Conservation (phyloP, 2,888 invertebrate species). For the Harpalus rubripes region DNA sequence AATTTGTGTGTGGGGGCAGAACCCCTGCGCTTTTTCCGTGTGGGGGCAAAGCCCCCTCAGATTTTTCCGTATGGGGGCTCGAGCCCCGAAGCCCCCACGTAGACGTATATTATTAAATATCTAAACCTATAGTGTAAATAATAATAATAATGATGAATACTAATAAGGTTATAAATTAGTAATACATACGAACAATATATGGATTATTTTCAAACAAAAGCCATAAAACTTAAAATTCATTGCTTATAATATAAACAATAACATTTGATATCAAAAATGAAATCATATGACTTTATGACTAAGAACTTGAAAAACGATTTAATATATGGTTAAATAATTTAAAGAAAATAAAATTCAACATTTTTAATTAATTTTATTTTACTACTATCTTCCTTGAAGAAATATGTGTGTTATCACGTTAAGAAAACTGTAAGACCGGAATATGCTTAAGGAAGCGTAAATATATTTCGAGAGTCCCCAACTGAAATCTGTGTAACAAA, state of each 20-base stretch:
- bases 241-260: neutral
- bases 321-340: neutral
- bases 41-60: too few relatives aligned
- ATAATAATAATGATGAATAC: too few relatives aligned
- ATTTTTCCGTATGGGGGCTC: too few relatives aligned
- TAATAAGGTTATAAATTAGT: too few relatives aligned
- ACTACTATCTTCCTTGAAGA: neutral
- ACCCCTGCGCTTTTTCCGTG: too few relatives aligned
- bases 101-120: too few relatives aligned
- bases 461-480: slow-evolving; percentile 27
- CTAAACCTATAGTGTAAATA: too few relatives aligned
- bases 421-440: neutral
- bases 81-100: too few relatives aligned
- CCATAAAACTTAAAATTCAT: too few relatives aligned
- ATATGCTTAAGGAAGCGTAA: slow-evolving; percentile 14
- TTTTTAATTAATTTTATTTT: neutral
- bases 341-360: neutral
- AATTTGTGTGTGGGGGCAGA: too few relatives aligned
- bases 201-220: too few relatives aligned
- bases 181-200: too few relatives aligned
- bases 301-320: neutral
- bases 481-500: slow-evolving; percentile 38
- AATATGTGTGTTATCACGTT: slow-evolving; percentile 3
- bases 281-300: slow-evolving; percentile 13
- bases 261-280: slow-evolving; percentile 11